A percentile compares a stretch with the other conserved stretches of the same genome.
Conservation (phyloP, 2,888 invertebrate genomes). For the Mesorhabditis sp. region DNA sequence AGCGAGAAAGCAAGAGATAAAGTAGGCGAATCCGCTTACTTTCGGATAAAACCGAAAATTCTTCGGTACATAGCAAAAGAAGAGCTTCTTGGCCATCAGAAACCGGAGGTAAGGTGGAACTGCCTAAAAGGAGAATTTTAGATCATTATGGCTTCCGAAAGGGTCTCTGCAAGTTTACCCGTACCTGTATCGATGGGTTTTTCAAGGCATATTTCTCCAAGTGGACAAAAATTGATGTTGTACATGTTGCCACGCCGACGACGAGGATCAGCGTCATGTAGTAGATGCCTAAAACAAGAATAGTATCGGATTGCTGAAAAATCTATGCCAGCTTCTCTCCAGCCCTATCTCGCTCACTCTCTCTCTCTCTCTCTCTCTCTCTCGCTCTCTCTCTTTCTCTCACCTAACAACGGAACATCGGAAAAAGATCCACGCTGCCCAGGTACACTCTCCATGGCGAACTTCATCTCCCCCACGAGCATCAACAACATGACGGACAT, state of each 20-base stretch:
- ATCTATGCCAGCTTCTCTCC: not conserved
- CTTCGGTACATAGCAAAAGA: constrained; percentile 53
- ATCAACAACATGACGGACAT: constrained; percentile 63
- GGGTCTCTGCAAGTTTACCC: not conserved
- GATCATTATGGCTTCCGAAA: not conserved
- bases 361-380: not conserved
- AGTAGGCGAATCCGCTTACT: too few relatives aligned
- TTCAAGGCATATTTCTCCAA: constrained; percentile 53
- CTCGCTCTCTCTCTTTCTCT: constrained; percentile 7
- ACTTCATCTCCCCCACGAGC: constrained; percentile 63
- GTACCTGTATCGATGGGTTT: constrained; percentile 47
- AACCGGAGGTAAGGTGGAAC: constrained; percentile 50
- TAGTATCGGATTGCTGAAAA: not conserved
- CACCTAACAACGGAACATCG: constrained; percentile 62
- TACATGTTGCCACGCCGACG: constrained; percentile 53
- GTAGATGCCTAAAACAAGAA: constrained; percentile 44
- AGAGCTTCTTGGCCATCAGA: constrained; percentile 50
- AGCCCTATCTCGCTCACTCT: not conserved
- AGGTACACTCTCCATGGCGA: constrained; percentile 53
- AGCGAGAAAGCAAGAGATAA: too few relatives aligned
- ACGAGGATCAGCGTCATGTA: constrained; percentile 54
- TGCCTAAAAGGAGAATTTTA: constrained; percentile 29
- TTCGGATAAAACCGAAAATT: constrained; percentile 41
- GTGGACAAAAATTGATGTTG: constrained; percentile 51
- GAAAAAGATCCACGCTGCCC: constrained; percentile 60